These are phyloP conservation scores for Sebastes nivosus DNA, from an alignment of 2,797 vertebrate species.

Conservation along the genomic window DNA sequence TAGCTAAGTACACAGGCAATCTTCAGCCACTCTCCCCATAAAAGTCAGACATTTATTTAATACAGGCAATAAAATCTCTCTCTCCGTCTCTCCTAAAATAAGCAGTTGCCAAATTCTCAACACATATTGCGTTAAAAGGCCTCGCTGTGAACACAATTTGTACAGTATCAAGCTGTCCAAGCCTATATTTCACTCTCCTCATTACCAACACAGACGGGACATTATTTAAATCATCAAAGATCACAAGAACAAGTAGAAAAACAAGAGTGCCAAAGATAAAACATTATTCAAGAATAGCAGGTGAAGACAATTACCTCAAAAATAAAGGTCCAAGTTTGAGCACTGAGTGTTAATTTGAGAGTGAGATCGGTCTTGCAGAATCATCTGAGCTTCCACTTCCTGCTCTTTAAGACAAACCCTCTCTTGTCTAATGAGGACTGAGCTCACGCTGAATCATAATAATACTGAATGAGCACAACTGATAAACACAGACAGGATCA, in stretches of 20 bases:
- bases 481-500: conserved; percentile 6
- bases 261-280: not conserved
- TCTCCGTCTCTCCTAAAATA: not conserved
- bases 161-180: not conserved
- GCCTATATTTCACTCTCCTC: not conserved
- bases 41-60: conserved; percentile 25
- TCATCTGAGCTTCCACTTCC: not conserved
- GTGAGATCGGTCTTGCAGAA: not conserved
- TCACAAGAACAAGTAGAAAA: not conserved
- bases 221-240: not conserved
- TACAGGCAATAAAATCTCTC: conserved; percentile 10
- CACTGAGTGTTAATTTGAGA: not conserved
- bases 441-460: conserved; percentile 11
- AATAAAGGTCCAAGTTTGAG: not conserved
- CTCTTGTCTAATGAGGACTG: not conserved
- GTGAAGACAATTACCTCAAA: not conserved
- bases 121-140: not conserved
- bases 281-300: not conserved
- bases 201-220: not conserved
- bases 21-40: not conserved
- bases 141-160: not conserved
- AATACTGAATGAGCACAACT: not conserved
- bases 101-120: conserved; percentile 1
- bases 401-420: not conserved
- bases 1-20: not conserved